Conservation (phyloP, 2,113 vertebrate species). For the Phylloscopus trochiloides region DNA sequence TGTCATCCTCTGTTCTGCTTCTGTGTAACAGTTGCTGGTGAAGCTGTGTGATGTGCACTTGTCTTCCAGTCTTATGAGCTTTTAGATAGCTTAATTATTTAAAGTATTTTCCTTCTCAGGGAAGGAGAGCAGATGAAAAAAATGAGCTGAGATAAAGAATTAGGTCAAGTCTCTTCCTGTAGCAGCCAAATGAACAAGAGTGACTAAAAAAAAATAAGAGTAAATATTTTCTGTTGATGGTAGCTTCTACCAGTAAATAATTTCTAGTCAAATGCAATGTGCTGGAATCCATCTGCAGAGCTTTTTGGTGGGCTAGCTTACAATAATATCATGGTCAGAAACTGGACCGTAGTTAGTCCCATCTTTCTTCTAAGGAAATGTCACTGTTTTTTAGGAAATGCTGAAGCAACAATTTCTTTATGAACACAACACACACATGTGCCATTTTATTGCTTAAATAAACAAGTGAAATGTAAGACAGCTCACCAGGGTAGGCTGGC, state of each 20-base stretch:
- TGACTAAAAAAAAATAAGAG: not conserved
- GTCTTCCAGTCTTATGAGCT: not conserved
- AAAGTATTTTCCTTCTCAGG: not conserved
- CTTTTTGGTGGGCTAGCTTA: not conserved
- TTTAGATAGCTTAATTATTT: constrained; percentile 11
- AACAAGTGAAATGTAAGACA: not conserved
- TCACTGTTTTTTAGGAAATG: not conserved
- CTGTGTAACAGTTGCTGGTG: not conserved
- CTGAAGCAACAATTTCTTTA: not conserved
- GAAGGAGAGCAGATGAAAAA: not conserved
- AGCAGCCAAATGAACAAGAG: not conserved
- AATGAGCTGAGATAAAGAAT: not conserved
- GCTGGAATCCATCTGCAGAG: not conserved
- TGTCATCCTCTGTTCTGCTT: not conserved
- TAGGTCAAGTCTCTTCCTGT: not conserved
- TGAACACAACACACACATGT: rapidly evolving
- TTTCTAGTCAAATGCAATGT: not conserved
- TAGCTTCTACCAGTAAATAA: not conserved
- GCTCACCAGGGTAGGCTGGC: not conserved
- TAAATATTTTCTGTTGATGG: not conserved
- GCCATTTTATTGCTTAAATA: not conserved
- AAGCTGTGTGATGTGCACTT: not conserved
- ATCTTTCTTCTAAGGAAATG: not conserved
- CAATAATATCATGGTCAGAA: not conserved
- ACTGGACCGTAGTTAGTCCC: not conserved